Evolutionary conservation across 2,113 vertebrate species (phyloP).

Genomic region (Atherinomorus stipes): DNA sequence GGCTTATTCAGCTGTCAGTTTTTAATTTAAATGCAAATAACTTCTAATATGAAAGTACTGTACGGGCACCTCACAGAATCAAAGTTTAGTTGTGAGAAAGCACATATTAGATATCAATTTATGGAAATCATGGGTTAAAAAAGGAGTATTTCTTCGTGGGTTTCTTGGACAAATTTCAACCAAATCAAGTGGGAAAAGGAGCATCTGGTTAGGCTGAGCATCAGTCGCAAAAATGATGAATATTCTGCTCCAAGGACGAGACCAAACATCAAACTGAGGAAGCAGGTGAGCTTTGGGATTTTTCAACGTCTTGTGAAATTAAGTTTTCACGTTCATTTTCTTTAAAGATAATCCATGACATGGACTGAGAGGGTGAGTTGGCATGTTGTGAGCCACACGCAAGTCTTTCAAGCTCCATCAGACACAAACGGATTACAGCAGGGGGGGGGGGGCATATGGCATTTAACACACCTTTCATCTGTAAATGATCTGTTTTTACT

Average conservation of each 20-base stretch:
- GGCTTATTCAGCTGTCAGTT: background rate
- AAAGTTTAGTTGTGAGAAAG: background rate
- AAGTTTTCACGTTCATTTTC: background rate
- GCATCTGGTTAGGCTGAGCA: background rate
- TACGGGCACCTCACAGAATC: background rate
- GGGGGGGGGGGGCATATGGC: background rate
- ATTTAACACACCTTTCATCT: constrained; percentile 1
- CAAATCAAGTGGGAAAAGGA: background rate
- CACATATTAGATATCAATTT: background rate
- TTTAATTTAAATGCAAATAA: background rate
- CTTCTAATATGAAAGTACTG: background rate
- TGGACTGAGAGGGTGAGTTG: background rate
- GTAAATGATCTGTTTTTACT: background rate
- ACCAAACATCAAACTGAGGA: background rate
- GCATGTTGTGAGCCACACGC: background rate
- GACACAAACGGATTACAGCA: background rate
- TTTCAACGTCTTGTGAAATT: background rate
- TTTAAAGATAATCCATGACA: background rate
- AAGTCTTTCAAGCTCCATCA: background rate
- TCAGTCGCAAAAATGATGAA: background rate
- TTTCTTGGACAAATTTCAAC: background rate
- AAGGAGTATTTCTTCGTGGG: no score
- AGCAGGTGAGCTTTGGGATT: background rate
- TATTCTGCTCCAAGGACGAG: background rate
- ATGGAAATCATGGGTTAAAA: background rate